phyloP scores from a whole-genome alignment of 2,113 vertebrate genomes.

The Lichenostomus cassidix region DNA sequence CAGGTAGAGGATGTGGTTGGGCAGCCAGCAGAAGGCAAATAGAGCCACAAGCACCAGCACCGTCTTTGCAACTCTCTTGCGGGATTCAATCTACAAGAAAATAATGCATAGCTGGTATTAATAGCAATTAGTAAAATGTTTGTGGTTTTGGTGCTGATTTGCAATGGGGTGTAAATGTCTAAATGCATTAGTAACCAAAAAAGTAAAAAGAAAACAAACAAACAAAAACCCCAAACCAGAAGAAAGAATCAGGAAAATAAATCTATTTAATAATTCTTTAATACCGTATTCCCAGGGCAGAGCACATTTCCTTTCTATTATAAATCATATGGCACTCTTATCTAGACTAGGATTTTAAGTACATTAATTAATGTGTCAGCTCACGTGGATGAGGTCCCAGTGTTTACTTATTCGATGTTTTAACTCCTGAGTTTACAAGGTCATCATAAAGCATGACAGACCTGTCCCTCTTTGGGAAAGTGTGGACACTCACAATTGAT shows the following conservation, averaged over 20 bases:
- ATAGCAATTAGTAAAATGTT: background rate
- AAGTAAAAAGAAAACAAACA: fast-evolving
- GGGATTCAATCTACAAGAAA: conserved; percentile 77
- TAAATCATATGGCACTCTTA: background rate
- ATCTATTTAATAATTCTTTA: background rate
- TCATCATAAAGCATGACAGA: background rate
- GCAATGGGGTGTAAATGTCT: background rate
- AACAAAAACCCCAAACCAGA: background rate
- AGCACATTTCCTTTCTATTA: background rate
- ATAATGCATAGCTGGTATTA: background rate
- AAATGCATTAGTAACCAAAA: background rate
- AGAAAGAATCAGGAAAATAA: background rate
- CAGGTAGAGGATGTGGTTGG: conserved; percentile 81
- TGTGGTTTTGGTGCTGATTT: background rate
- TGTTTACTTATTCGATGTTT: background rate
- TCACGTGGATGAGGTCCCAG: background rate
- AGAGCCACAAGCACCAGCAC: conserved; percentile 80
- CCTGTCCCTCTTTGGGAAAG: background rate
- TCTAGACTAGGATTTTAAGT: background rate
- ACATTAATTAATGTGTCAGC: background rate
- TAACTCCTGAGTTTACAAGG: background rate
- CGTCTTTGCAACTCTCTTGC: conserved; percentile 82
- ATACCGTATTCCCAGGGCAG: background rate
- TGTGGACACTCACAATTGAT: background rate
- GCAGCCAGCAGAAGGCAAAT: conserved; percentile 83